Base-by-base conservation (phyloP, 1,140 invertebrate genomes). In the Eupeodes corollae region DNA sequence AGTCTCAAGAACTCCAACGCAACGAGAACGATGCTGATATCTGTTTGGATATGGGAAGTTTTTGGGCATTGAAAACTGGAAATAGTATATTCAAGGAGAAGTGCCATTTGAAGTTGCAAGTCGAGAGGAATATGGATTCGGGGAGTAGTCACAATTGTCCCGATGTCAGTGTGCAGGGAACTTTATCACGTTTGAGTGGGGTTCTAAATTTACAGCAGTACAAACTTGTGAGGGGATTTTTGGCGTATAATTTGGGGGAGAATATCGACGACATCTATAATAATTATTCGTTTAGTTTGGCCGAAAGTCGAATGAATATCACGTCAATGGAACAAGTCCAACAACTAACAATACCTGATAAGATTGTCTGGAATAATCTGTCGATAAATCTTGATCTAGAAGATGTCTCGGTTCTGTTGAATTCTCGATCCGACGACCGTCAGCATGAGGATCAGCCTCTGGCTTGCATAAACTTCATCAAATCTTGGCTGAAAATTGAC, bases 211-310 rank as follows among this genome's bases (percentile, higher is more conserved):
- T 85, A 15, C 73, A 79, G 13, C 91, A 96, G 63, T 98, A 96
- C 66, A 82, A 85, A 67, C 67, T 97, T 10, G 80, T 98, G 15
- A 78, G 88, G 42, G 92, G 91, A 18, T 73, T 98, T 16, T 70
- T 99, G 1, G 79, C 82, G 1, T 86, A 91, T 63, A 98, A 99
- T 73, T 80, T 98, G 37, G 92, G 91, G 13, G 94, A 99, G 68
- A 78, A 79, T 50, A 70, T 94, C 12, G 84, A 86, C 48, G 85
- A 89, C 55, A 70, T 79, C 52, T 71, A 70, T 45, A 51, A 55
- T 14, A 61, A 63, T 15, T 57, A 55, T 19, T 47, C 57, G 40
- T 48, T 52, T 19, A 57, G 59, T 50, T 34, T 52, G 32, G 10
- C 31, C 46, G 46, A 31, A 47, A 57, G 47, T 58, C 58, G 15